A percentile compares a stretch with the other conserved stretches of the same genome.
Evolutionary conservation across 2,888 invertebrate species (phyloP).

Genomic region (Melikaiella ostensackeni): DNA sequence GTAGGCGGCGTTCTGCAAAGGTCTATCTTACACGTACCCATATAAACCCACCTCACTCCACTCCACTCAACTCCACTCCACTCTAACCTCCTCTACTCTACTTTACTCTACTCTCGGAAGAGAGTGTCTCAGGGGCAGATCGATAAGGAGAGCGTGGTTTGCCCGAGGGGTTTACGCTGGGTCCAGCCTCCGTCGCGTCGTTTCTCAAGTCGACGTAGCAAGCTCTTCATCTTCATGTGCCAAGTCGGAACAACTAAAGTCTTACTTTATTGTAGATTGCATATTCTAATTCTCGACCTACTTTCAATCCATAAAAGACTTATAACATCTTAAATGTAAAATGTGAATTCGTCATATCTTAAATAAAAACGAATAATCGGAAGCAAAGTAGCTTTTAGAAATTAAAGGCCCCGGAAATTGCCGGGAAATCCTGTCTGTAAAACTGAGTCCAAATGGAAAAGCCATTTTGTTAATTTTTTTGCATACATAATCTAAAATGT

Average conservation of each 20-base stretch:
- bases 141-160: constrained; percentile 75
- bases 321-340: too few species aligned
- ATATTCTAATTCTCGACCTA: too few species aligned
- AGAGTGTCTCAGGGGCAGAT: constrained; percentile 73
- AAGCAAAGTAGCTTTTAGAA: too few species aligned
- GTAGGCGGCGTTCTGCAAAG: constrained; percentile 71
- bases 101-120: constrained; percentile 56
- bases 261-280: not conserved
- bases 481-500: too few species aligned
- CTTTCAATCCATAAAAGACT: too few species aligned
- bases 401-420: too few species aligned
- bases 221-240: constrained; percentile 45
- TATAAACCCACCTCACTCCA: constrained; percentile 45
- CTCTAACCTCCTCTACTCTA: constrained; percentile 52
- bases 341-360: too few species aligned
- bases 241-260: not conserved
- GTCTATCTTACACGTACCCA: constrained; percentile 65
- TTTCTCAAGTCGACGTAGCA: constrained; percentile 63
- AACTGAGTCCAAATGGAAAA: too few species aligned
- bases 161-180: constrained; percentile 72
- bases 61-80: constrained; percentile 49
- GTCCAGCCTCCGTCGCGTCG: constrained; percentile 66
- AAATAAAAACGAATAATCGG: too few species aligned
- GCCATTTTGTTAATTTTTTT: too few species aligned
- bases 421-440: too few species aligned